Evolutionary conservation across 2,888 invertebrate species (phyloP), one percentile per base, ranked within the genome.

Genomic region (Gortyna flavago): DNA sequence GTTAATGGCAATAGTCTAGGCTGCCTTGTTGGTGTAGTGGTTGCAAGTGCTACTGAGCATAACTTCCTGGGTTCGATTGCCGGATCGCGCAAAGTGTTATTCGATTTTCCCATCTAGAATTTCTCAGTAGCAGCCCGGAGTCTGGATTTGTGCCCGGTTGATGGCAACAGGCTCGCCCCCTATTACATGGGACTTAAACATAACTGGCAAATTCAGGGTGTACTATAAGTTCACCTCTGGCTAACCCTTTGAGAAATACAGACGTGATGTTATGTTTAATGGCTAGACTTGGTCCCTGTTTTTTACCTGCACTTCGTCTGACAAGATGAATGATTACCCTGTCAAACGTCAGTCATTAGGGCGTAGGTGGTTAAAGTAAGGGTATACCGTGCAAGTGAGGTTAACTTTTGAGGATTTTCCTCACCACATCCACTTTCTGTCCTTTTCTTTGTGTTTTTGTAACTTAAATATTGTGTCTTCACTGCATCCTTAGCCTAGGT

Each of bases 301-400:
- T 83, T 83, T 68, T 61, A 11, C n/a, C 3, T 64, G 29, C 5
- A 54, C 29, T 57, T 68, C 35, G 25, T 51, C 57, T 57, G 62
- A 51, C 64, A 83, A 78, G 72, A 72, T 54, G 21, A 61, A 78
- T 72, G n/a, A 38, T 41, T 80, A n/a, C 9, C 3, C 54, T 77
- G 78, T 16, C 59, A 44, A 32, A n/a, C 44, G 72, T 61, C 77
- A 51, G 68, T 69, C 68, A 59, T 83, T 83, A 72, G 61, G 5
- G 16, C 25, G 8, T 29, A 35, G 25, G 7, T 62, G 16, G 57
- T 54, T 11, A 21, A 44, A 51, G 25, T 18, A 51, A 3, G 51
- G 7, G 21, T 54, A 35, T 44, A 6, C 9, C n/a, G 0, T 13
- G 8, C 70, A 67, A 48, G 75, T 70, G 44, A 18, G 1, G 2